These are phyloP conservation scores for Lissocephala sabroskyi DNA, from an alignment of 2,888 invertebrate genomes.

Conservation along the genomic window DNA sequence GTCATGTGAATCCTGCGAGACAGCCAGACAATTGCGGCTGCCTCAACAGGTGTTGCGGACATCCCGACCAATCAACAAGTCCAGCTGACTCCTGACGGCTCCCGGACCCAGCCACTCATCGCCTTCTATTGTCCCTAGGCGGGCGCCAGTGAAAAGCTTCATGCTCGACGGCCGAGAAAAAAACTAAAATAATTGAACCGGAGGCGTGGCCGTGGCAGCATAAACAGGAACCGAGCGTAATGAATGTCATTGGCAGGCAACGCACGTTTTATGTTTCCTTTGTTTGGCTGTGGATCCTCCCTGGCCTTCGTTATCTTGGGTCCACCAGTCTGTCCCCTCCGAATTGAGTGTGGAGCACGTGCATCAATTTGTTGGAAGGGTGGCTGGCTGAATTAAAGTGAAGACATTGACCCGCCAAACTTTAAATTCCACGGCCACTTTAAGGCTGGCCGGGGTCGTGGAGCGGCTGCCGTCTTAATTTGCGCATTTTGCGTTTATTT, in stretches of 20 bases:
- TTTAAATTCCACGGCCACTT: slow-evolving; percentile 35
- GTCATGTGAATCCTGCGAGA: too few relatives aligned
- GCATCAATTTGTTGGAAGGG: background rate
- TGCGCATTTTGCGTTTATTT: slow-evolving; percentile 28
- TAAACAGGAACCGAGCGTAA: too few relatives aligned
- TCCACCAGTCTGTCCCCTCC: background rate
- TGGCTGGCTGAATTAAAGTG: slow-evolving; percentile 7
- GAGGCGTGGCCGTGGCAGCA: slow-evolving; percentile 30
- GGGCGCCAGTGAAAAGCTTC: too few relatives aligned
- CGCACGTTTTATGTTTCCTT: slow-evolving; percentile 51
- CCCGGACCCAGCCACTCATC: too few relatives aligned
- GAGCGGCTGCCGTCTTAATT: slow-evolving; percentile 9
- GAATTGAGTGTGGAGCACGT: background rate
- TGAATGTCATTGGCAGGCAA: slow-evolving; percentile 55
- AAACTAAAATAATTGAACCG: slow-evolving; percentile 44
- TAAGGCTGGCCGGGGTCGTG: slow-evolving; percentile 43
- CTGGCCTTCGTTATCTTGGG: slow-evolving; percentile 12
- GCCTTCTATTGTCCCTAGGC: too few relatives aligned
- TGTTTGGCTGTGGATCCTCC: slow-evolving; percentile 22
- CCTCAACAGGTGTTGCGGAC: too few relatives aligned
- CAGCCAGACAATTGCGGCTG: too few relatives aligned
- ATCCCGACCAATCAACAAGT: too few relatives aligned
- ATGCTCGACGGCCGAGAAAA: too few relatives aligned
- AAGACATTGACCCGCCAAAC: slow-evolving; percentile 40
- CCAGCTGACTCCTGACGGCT: too few relatives aligned